These are phyloP conservation scores for Pseudolycoriella hygida DNA, from an alignment of 2,888 invertebrate genomes.

Conservation along the genomic window DNA sequence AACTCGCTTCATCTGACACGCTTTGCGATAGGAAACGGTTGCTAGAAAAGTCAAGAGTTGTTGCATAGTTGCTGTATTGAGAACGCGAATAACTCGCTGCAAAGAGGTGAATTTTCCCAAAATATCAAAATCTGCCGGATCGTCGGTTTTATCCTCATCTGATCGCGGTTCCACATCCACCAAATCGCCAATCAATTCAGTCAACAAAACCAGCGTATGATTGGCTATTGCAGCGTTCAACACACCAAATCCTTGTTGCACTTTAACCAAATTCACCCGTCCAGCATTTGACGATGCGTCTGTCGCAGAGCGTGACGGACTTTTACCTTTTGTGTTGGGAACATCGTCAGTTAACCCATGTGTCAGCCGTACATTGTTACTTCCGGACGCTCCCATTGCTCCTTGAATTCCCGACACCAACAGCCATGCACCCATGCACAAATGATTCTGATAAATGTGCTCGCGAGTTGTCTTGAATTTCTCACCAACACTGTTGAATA, in stretches of 20 bases:
- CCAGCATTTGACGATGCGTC: conserved; percentile 20
- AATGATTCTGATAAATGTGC: conserved; percentile 74
- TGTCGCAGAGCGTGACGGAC: conserved; percentile 24
- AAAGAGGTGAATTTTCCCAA: conserved; percentile 28
- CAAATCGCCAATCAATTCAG: conserved; percentile 26
- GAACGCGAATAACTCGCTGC: conserved; percentile 32
- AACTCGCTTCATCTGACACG: conserved; percentile 61
- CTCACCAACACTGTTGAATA: conserved; percentile 64
- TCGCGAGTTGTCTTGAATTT: conserved; percentile 73
- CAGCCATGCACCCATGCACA: conserved; percentile 77
- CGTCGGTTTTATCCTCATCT: conserved; percentile 16
- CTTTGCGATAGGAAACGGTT: conserved; percentile 80
- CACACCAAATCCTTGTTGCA: conserved; percentile 72
- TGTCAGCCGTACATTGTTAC: conserved; percentile 33
- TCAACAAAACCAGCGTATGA: conserved; percentile 53
- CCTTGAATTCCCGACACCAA: conserved; percentile 74
- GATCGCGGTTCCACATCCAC: conserved; percentile 25
- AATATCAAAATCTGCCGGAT: conserved; percentile 28
- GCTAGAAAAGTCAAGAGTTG: conserved; percentile 72
- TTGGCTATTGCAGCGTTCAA: conserved; percentile 78
- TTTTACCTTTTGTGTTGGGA: conserved; percentile 21
- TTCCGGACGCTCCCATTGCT: conserved; percentile 51
- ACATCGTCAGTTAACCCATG: conserved; percentile 18
- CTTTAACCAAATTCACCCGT: conserved; percentile 50
- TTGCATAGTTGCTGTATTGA: conserved; percentile 32